Percentiles rank a stretch among this genome's conserved stretches.
Evolutionary conservation across 2,797 vertebrate species (phyloP).

Genomic region (Gallinago nigripennis): DNA sequence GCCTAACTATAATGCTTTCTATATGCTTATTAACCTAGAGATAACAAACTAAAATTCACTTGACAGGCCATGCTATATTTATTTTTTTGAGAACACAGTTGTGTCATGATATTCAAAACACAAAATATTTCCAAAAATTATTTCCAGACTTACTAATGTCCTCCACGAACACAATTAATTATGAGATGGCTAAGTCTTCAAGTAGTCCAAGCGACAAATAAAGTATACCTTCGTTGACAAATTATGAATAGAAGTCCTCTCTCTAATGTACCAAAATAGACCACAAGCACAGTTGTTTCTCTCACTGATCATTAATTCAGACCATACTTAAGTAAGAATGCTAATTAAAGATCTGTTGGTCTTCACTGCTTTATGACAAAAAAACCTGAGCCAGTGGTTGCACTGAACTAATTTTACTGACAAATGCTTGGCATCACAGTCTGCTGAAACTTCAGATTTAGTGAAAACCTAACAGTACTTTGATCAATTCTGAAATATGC

Average conservation of each 20-base stretch:
- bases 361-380: conserved; percentile 25
- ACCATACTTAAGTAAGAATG: conserved; percentile 20
- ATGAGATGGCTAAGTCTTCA: not conserved
- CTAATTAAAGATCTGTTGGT: conserved; percentile 63
- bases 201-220: not conserved
- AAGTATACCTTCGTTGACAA: not conserved
- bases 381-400: conserved; percentile 22
- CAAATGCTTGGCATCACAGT: conserved; percentile 58
- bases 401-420: conserved; percentile 64
- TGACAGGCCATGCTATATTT: not conserved
- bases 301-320: conserved; percentile 50
- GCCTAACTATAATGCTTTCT: not conserved
- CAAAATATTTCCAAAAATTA: not conserved
- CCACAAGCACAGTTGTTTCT: conserved; percentile 26
- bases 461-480: conserved; percentile 50
- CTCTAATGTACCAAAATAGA: not conserved
- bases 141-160: not conserved
- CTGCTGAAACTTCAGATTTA: conserved; percentile 64
- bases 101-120: not conserved
- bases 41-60: not conserved
- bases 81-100: not conserved
- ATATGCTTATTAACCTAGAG: not conserved
- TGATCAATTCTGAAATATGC: conserved; percentile 68
- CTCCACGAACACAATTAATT: not conserved
- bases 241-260: not conserved